Percentiles rank a stretch among this genome's conserved stretches.
These are phyloP conservation scores for Coptodon rendalli DNA, from an alignment of 2,113 vertebrate genomes.

Conservation along the genomic window DNA sequence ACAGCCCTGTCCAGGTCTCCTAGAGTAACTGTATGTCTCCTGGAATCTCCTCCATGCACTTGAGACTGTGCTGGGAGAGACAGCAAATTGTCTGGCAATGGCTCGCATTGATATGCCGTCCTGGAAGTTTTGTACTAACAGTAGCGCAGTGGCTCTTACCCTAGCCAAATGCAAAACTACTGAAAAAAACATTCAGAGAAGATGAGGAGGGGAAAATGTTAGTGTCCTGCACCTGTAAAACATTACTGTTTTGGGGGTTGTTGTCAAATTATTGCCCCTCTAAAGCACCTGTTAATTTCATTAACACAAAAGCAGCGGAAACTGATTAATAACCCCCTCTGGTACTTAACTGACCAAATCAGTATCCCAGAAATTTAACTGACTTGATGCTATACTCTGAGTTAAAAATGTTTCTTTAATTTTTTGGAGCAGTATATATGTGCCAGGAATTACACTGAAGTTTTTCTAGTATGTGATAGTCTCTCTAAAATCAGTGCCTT, in stretches of 20 bases:
- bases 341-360: neutral
- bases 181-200: neutral
- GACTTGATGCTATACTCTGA: neutral
- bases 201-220: neutral
- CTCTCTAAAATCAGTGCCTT: constrained; percentile 23
- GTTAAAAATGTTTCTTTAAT: neutral
- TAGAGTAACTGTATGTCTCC: neutral
- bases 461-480: neutral
- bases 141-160: neutral
- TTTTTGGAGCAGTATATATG: neutral
- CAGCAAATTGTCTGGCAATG: neutral
- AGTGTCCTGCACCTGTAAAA: neutral
- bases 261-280: neutral
- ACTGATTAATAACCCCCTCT: neutral
- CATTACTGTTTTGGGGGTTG: neutral
- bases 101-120: neutral
- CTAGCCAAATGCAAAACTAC: neutral
- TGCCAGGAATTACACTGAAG: neutral
- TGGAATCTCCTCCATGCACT: neutral
- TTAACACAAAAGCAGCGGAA: neutral
- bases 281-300: neutral
- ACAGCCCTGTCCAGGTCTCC: neutral
- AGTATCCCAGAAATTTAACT: neutral
- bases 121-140: neutral
- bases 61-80: neutral